Conservation (phyloP, 2,113 vertebrate species). For the Eleginops maclovinus region DNA sequence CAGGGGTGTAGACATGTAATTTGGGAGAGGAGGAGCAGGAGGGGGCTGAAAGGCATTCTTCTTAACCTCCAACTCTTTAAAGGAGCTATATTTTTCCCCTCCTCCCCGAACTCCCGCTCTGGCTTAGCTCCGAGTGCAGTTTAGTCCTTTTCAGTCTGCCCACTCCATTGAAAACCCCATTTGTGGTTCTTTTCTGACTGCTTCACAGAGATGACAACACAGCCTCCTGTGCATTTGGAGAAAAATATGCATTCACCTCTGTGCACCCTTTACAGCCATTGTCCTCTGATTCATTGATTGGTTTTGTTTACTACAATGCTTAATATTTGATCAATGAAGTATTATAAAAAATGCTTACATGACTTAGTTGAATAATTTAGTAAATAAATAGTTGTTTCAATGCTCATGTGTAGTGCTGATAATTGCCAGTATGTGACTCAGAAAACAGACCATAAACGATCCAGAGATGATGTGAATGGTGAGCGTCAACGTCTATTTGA, state of each 20-base stretch:
- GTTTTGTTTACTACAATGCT: neutral
- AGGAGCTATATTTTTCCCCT: conserved; percentile 82
- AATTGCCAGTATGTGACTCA: neutral
- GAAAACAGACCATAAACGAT: neutral
- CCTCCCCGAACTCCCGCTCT: conserved; percentile 76
- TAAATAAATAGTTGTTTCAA: neutral
- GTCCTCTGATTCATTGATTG: conserved; percentile 2
- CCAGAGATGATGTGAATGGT: neutral
- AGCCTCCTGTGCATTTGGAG: conserved; percentile 49
- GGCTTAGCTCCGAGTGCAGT: conserved; percentile 79
- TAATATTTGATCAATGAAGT: neutral
- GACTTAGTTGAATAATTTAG: neutral
- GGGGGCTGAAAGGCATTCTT: conserved; percentile 79
- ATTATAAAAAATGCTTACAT: neutral
- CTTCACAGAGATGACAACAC: conserved; percentile 64
- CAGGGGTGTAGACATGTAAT: conserved; percentile 82
- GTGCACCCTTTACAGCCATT: conserved; percentile 1
- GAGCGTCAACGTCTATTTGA: conserved; percentile 16
- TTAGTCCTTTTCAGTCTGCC: conserved; percentile 85
- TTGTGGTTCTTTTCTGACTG: conserved; percentile 70
- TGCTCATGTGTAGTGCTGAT: neutral
- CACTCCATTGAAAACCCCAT: conserved; percentile 83
- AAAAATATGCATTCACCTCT: conserved; percentile 41
- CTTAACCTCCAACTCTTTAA: conserved; percentile 83
- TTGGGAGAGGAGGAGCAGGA: conserved; percentile 68